phyloP scores from a whole-genome alignment of 2,888 invertebrate species.

The Temnothorax unifasciatus region DNA sequence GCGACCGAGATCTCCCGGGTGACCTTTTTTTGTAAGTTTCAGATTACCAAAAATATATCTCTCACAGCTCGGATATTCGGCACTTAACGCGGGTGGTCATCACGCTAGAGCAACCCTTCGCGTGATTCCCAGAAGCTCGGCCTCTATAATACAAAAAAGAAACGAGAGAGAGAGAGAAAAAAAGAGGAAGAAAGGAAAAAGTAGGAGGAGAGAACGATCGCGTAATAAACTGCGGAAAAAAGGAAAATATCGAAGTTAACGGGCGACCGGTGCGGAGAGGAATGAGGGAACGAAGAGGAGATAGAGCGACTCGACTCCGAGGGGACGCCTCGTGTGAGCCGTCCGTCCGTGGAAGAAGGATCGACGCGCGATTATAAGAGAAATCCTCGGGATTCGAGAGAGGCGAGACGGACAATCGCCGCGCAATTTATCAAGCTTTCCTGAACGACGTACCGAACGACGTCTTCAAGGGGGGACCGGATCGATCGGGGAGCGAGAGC shows the following conservation, averaged over 20 bases:
- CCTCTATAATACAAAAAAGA: constrained; percentile 44
- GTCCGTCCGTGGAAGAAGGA: constrained; percentile 13
- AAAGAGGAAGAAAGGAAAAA: constrained; percentile 7
- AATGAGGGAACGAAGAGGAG: neutral
- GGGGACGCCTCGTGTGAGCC: neutral
- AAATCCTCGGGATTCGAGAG: neutral
- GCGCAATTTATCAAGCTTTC: constrained; percentile 46
- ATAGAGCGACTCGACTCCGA: neutral
- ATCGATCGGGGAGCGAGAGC: constrained; percentile 18
- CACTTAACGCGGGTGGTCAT: constrained; percentile 82
- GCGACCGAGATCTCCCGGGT: constrained; percentile 58
- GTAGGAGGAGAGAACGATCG: neutral
- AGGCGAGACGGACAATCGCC: constrained; percentile 39
- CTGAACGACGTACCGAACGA: constrained; percentile 14
- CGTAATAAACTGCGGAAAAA: neutral
- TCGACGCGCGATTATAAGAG: constrained; percentile 25
- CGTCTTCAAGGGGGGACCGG: constrained; percentile 20
- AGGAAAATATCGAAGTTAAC: constrained; percentile 7
- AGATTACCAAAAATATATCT: constrained; percentile 81
- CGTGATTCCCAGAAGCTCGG: constrained; percentile 65
- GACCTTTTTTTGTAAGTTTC: constrained; percentile 75
- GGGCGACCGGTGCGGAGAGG: neutral
- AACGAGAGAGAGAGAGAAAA: neutral
- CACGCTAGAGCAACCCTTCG: constrained; percentile 69
- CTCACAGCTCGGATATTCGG: constrained; percentile 71